phyloP scores from a whole-genome alignment of 2,797 vertebrate genomes.

The Sebastes iracundus region DNA sequence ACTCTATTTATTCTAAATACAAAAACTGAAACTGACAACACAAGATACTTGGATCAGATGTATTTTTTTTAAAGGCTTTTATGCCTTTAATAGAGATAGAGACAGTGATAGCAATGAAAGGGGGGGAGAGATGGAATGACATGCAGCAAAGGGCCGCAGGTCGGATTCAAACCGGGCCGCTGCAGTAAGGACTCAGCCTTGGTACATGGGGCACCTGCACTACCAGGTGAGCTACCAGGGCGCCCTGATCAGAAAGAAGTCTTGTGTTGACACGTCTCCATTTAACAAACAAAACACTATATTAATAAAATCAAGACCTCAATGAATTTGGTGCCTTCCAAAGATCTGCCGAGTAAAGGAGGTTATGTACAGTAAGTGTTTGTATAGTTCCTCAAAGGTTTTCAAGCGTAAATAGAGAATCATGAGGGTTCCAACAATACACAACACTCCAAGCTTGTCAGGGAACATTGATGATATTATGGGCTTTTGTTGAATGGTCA shows the following conservation, averaged over 20 bases:
- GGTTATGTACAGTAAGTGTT: not conserved
- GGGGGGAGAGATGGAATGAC: too few species aligned
- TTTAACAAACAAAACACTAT: not conserved
- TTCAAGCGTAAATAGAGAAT: slow-evolving; percentile 25
- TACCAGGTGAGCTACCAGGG: too few species aligned
- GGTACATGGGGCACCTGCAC: too few species aligned
- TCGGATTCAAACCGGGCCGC: too few species aligned
- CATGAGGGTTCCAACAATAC: slow-evolving; percentile 39
- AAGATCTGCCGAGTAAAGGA: not conserved
- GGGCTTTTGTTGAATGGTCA: slow-evolving; percentile 22
- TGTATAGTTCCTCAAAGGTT: not conserved
- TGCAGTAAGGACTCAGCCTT: too few species aligned
- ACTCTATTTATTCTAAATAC: not conserved
- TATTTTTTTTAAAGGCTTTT: too few species aligned
- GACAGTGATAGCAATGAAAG: rapidly evolving
- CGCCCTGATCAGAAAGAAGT: not conserved
- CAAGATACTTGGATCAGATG: not conserved
- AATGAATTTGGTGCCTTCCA: not conserved
- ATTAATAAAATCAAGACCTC: not conserved
- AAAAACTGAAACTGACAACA: not conserved
- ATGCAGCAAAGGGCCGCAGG: too few species aligned
- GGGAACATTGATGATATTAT: not conserved
- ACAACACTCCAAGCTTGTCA: slow-evolving; percentile 5
- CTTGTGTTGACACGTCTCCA: not conserved
- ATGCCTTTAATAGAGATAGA: too few species aligned